Evolutionary conservation across 2,113 vertebrate species (phyloP).

Genomic region (Candoia aspera): DNA sequence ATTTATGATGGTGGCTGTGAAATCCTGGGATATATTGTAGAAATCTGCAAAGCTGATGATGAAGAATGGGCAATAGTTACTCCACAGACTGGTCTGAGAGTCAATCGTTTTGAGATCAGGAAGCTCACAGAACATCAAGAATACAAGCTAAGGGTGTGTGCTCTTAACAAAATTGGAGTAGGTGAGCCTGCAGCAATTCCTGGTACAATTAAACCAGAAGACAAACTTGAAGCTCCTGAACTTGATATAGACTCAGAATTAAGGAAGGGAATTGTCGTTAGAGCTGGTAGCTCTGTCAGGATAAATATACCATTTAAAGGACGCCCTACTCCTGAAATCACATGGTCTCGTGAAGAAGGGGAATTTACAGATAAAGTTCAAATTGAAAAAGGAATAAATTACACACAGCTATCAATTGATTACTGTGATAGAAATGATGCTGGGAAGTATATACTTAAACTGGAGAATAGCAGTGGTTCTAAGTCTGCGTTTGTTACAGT

Average conservation of each 20-base stretch:
- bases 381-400: constrained; percentile 86
- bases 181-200: constrained; percentile 87
- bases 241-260: constrained; percentile 93
- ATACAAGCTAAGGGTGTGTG: constrained; percentile 92
- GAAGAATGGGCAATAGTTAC: constrained; percentile 94
- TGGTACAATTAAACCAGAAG: constrained; percentile 90
- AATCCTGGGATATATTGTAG: constrained; percentile 92
- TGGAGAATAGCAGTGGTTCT: constrained; percentile 91
- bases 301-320: constrained; percentile 94
- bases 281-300: constrained; percentile 90
- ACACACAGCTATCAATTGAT: constrained; percentile 90
- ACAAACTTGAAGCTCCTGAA: constrained; percentile 93
- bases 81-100: constrained; percentile 84
- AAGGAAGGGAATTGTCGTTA: constrained; percentile 91
- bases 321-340: constrained; percentile 90
- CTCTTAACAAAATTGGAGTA: constrained; percentile 92
- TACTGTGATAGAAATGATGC: constrained; percentile 95
- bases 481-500: constrained; percentile 96
- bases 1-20: constrained; percentile 97
- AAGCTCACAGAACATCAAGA: constrained; percentile 94
- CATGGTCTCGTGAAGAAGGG: constrained; percentile 91
- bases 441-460: constrained; percentile 90
- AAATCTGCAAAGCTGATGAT: constrained; percentile 95
- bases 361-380: constrained; percentile 89
- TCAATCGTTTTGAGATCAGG: constrained; percentile 87